These are phyloP conservation scores for Amia ocellicauda DNA, from an alignment of 2,113 vertebrate genomes.

Conservation along the genomic window DNA sequence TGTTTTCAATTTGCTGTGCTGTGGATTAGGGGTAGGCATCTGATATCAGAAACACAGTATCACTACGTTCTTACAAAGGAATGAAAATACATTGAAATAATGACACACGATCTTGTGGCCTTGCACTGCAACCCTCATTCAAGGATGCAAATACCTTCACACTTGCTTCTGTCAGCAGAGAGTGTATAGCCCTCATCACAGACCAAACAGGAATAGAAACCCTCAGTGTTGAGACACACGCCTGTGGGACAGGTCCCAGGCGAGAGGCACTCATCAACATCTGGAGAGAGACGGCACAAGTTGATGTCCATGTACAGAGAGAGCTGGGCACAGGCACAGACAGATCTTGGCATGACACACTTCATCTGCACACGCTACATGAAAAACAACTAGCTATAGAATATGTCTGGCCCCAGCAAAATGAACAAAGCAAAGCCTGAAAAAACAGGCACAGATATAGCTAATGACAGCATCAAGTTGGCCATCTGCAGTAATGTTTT, in stretches of 20 bases:
- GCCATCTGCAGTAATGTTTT: too few species aligned
- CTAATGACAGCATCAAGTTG: too few species aligned
- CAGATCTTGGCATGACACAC: constrained; percentile 6
- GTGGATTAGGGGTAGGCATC: too few species aligned
- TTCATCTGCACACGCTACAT: neutral
- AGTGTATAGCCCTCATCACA: constrained; percentile 61
- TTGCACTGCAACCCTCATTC: too few species aligned
- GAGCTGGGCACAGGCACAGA: neutral
- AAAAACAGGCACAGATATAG: constrained; percentile 8
- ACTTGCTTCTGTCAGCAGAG: constrained; percentile 50
- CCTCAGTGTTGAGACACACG: constrained; percentile 70
- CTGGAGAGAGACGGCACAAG: constrained; percentile 26
- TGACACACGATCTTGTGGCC: neutral
- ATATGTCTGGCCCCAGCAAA: neutral
- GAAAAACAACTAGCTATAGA: neutral
- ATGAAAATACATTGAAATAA: too few species aligned
- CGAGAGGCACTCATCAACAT: constrained; percentile 52
- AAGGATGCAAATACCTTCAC: constrained; percentile 69
- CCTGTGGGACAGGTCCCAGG: constrained; percentile 59
- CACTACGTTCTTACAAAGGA: too few species aligned
- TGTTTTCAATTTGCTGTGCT: too few species aligned
- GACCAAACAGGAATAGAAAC: constrained; percentile 71
- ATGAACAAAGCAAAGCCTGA: too few species aligned
- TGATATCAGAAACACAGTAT: too few species aligned
- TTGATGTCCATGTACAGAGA: constrained; percentile 2